phyloP scores from a whole-genome alignment of 2,888 invertebrate species.

The Nymphalis c-album region DNA sequence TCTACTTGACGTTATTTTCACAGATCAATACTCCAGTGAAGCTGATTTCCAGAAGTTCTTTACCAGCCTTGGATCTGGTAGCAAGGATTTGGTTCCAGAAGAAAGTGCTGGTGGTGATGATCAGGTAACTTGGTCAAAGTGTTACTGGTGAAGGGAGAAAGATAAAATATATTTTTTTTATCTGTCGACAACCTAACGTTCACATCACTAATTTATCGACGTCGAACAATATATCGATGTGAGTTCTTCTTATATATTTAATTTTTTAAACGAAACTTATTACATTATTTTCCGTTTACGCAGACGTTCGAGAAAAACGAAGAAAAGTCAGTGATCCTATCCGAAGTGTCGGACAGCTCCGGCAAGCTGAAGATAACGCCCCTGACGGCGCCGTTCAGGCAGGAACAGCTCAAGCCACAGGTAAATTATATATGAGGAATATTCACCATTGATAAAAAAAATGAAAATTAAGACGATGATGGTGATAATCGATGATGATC shows the following conservation, averaged over 20 bases:
- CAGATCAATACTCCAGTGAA: conserved; percentile 84
- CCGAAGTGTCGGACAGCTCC: conserved; percentile 86
- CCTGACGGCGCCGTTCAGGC: conserved; percentile 86
- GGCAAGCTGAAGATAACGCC: conserved; percentile 85
- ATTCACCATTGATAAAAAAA: no score
- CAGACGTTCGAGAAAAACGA: conserved; percentile 85
- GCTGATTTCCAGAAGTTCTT: conserved; percentile 88
- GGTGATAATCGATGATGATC: no score
- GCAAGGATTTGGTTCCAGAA: conserved; percentile 84
- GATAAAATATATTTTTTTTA: no score
- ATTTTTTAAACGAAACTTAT: neutral
- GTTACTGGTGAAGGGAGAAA: no score
- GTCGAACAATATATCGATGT: no score
- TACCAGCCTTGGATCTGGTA: conserved; percentile 89
- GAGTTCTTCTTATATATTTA: no score
- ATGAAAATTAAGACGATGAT: no score
- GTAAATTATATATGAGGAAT: conserved; percentile 44
- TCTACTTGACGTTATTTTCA: no score
- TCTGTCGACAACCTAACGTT: no score
- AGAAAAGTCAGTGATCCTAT: conserved; percentile 84
- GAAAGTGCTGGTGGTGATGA: conserved; percentile 89
- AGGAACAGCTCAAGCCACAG: conserved; percentile 86
- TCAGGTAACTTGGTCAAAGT: conserved; percentile 53
- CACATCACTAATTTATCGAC: no score
- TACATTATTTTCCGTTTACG: neutral